phyloP scores from a whole-genome alignment of 2,888 invertebrate species.

The Idaea straminata region DNA sequence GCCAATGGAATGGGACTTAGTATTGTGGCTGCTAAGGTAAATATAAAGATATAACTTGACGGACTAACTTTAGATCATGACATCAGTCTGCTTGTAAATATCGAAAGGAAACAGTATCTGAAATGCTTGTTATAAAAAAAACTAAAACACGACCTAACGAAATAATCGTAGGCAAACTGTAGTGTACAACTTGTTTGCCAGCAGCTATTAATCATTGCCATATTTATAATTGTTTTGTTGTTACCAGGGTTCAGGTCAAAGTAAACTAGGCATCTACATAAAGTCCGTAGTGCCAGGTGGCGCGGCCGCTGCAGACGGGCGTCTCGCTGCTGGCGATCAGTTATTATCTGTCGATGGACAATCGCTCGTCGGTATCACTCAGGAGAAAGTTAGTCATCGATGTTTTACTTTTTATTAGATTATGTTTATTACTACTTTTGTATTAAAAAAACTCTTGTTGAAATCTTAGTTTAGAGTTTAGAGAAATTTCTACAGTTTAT shows the following conservation, averaged over 20 bases:
- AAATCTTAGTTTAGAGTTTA: too few relatives aligned
- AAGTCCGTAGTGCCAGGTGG: constrained; percentile 98
- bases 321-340: constrained; percentile 98
- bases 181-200: too few relatives aligned
- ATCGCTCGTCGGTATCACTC: constrained; percentile 92
- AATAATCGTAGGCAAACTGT: too few relatives aligned
- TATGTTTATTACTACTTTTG: too few relatives aligned
- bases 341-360: constrained; percentile 97
- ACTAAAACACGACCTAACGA: too few relatives aligned
- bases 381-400: constrained; percentile 83
- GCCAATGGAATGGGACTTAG: constrained; percentile 98
- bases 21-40: constrained; percentile 98
- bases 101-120: too few relatives aligned
- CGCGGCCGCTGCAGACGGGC: constrained; percentile 95
- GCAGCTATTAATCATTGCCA: too few relatives aligned
- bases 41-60: too few relatives aligned
- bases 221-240: neutral
- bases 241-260: constrained; percentile 70
- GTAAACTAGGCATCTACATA: constrained; percentile 96
- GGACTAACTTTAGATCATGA: too few relatives aligned
- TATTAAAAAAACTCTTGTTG: neutral
- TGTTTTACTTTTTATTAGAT: neutral
- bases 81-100: too few relatives aligned
- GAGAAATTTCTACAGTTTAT: too few relatives aligned
- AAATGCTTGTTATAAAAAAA: too few relatives aligned